phyloP scores from a whole-genome alignment of 1,140 invertebrate genomes.

The Drosophila orosa region DNA sequence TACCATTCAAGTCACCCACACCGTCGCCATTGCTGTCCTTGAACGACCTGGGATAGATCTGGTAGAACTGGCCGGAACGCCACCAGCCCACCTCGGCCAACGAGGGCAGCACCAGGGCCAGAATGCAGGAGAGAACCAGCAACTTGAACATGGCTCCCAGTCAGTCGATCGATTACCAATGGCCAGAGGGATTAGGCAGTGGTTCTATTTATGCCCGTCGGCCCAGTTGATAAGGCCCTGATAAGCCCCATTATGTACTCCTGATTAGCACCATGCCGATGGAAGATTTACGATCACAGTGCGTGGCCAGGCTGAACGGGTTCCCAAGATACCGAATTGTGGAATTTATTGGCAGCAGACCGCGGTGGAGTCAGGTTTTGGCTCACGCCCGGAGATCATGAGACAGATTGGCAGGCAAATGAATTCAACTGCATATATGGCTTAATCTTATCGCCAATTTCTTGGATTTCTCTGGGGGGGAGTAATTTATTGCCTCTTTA shows the following conservation, averaged over 20 bases:
- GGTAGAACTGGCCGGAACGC: conserved; percentile 89
- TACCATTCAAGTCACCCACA: conserved; percentile 89
- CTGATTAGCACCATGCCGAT: conserved; percentile 18
- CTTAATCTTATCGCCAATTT: conserved; percentile 40
- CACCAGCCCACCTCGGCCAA: conserved; percentile 87
- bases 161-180: conserved; percentile 42
- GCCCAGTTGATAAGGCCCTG: conserved; percentile 25
- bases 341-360: conserved; percentile 50
- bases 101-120: conserved; percentile 55
- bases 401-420: conserved; percentile 56
- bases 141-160: conserved; percentile 47
- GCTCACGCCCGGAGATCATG: conserved; percentile 55
- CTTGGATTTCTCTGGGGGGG: conserved; percentile 8
- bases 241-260: conserved; percentile 44
- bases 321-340: conserved; percentile 9
- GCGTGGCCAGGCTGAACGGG: conserved; percentile 1
- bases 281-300: conserved; percentile 37
- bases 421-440: conserved; percentile 23
- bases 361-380: conserved; percentile 1
- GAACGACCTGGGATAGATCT: conserved; percentile 92
- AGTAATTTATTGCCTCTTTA: conserved; percentile 50
- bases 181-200: conserved; percentile 43
- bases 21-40: conserved; percentile 91
- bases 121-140: conserved; percentile 54
- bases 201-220: conserved; percentile 57